Conservation (phyloP, 2,797 vertebrate species). For the Eulemur albifrons region DNA sequence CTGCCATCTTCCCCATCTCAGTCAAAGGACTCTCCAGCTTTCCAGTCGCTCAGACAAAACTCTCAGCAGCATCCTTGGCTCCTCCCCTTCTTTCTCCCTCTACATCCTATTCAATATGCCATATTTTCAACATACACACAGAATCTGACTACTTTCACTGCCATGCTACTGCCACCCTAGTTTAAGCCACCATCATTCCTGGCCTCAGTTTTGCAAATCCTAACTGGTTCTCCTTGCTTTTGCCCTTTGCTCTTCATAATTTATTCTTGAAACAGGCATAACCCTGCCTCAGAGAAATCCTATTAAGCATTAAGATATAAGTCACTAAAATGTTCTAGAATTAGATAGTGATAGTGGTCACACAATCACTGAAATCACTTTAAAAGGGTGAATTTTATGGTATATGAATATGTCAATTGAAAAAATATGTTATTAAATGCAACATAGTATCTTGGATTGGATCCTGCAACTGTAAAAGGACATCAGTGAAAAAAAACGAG, state of each 20-base stretch:
- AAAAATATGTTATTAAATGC: background rate
- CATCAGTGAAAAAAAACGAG: constrained; percentile 20
- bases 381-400: background rate
- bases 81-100: background rate
- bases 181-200: background rate
- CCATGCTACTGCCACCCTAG: background rate
- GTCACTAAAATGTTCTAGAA: constrained; percentile 11
- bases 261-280: constrained; percentile 53
- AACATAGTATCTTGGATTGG: background rate
- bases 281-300: constrained; percentile 17
- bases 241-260: background rate
- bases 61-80: background rate
- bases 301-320: constrained; percentile 47
- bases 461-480: background rate
- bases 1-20: background rate
- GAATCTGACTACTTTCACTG: background rate
- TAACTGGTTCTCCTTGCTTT: background rate
- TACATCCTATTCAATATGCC: background rate
- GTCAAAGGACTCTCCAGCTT: background rate
- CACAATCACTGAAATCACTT: background rate
- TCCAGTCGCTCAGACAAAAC: background rate
- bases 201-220: background rate
- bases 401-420: background rate
- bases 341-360: background rate
- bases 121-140: background rate